These are phyloP conservation scores for Zeus faber DNA, from an alignment of 2,113 vertebrate genomes.

Conservation along the genomic window DNA sequence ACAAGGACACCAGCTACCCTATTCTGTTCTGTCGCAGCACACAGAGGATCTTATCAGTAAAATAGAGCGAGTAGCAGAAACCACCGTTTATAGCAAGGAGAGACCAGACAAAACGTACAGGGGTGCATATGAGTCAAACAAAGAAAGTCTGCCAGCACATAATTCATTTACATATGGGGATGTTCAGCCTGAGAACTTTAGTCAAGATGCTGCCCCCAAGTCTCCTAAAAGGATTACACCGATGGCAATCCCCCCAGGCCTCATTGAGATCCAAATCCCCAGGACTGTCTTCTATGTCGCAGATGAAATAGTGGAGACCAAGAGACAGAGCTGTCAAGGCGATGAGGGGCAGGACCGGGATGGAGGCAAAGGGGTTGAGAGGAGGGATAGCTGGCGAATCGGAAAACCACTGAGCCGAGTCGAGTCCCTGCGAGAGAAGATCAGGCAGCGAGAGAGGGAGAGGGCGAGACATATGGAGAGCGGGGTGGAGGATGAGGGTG, in stretches of 20 bases:
- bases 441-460: conserved; percentile 56
- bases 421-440: conserved; percentile 70
- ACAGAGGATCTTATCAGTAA: conserved; percentile 54
- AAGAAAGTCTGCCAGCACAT: conserved; percentile 11
- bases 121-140: conserved; percentile 4
- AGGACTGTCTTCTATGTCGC: conserved; percentile 71
- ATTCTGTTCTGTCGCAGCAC: too few relatives aligned
- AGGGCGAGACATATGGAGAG: conserved; percentile 30
- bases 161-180: conserved; percentile 15
- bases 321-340: conserved; percentile 20
- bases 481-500: conserved; percentile 20
- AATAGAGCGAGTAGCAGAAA: conserved; percentile 47
- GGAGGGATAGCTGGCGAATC: conserved; percentile 64
- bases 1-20: too few relatives aligned
- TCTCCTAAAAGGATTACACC: conserved; percentile 30
- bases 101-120: conserved; percentile 20
- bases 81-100: conserved; percentile 30
- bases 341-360: conserved; percentile 36
- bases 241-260: conserved; percentile 3
- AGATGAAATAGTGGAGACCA: conserved; percentile 41
- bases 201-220: conserved; percentile 25
- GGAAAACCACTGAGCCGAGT: conserved; percentile 69
- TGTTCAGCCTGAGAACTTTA: conserved; percentile 10
- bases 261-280: conserved; percentile 57
- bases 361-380: conserved; percentile 43